These are phyloP conservation scores for Callocephalon fimbriatum DNA, from an alignment of 2,113 vertebrate genomes.

Conservation along the genomic window DNA sequence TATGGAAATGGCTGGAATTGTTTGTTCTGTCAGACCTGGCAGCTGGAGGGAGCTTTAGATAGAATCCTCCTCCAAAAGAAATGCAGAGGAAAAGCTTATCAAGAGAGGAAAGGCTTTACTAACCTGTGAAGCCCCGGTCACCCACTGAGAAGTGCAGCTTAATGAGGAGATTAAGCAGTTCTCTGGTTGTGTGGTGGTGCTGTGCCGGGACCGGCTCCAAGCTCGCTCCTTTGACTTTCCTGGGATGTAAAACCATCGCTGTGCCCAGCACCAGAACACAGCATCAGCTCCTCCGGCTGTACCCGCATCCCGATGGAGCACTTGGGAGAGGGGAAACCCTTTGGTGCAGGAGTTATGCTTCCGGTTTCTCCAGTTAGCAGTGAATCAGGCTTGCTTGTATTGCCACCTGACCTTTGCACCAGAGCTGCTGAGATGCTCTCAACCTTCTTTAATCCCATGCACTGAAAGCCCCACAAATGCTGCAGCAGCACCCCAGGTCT, in stretches of 20 bases:
- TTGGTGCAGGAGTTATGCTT: neutral
- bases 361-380: slow-evolving; percentile 4
- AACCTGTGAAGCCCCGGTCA: neutral
- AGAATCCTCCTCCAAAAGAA: neutral
- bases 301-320: accelerated
- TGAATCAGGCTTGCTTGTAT: slow-evolving; percentile 22
- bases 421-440: neutral
- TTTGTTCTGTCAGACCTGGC: neutral
- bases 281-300: neutral
- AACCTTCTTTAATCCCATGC: neutral
- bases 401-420: neutral
- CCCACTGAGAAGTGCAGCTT: neutral
- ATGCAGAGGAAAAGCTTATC: neutral
- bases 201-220: neutral
- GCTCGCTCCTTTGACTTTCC: neutral
- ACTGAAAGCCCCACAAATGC: neutral
- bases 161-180: neutral
- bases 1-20: neutral
- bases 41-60: neutral
- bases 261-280: accelerated
- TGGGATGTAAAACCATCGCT: accelerated
- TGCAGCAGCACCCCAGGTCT: neutral
- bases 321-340: neutral
- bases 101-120: slow-evolving; percentile 32
- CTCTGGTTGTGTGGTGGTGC: neutral